phyloP scores from a whole-genome alignment of 2,888 invertebrate genomes.

The Drosophila anomalata region DNA sequence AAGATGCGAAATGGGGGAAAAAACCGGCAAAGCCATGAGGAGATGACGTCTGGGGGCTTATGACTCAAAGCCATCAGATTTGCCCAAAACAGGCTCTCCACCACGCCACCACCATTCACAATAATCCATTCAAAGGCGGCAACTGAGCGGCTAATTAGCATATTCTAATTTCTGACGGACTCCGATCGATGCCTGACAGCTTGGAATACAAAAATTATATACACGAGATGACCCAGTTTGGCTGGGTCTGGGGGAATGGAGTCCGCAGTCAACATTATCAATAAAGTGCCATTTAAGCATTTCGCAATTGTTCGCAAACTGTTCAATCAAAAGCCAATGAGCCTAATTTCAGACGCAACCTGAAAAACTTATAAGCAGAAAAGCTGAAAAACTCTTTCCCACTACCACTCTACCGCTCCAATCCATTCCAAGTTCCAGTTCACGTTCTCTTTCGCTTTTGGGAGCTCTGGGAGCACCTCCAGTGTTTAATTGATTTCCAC shows the following conservation, averaged over 20 bases:
- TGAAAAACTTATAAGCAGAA: constrained; percentile 8
- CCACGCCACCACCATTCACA: constrained; percentile 56
- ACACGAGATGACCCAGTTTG: constrained; percentile 40
- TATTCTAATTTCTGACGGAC: constrained; percentile 65
- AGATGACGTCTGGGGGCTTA: constrained; percentile 64
- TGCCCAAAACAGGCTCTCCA: constrained; percentile 24
- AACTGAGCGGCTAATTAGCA: constrained; percentile 59
- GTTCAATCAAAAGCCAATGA: constrained; percentile 64
- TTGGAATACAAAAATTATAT: neutral
- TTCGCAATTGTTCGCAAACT: constrained; percentile 56
- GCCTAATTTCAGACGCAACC: constrained; percentile 50
- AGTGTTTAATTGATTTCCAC: constrained; percentile 77
- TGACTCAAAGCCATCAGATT: constrained; percentile 46
- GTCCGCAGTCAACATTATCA: constrained; percentile 38
- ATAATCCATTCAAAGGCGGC: constrained; percentile 34
- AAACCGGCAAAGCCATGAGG: constrained; percentile 28
- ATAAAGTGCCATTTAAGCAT: constrained; percentile 63
- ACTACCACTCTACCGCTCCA: neutral
- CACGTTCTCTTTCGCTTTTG: constrained; percentile 33
- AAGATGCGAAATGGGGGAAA: constrained; percentile 3
- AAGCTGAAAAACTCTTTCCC: constrained; percentile 15
- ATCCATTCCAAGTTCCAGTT: constrained; percentile 1
- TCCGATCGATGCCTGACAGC: constrained; percentile 21
- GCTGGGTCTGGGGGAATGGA: neutral
- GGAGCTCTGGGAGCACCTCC: constrained; percentile 28